A percentile compares a stretch with the other conserved stretches of the same genome.
Conservation (phyloP, 1,140 invertebrate species). For the Caenorhabditis inopinata region DNA sequence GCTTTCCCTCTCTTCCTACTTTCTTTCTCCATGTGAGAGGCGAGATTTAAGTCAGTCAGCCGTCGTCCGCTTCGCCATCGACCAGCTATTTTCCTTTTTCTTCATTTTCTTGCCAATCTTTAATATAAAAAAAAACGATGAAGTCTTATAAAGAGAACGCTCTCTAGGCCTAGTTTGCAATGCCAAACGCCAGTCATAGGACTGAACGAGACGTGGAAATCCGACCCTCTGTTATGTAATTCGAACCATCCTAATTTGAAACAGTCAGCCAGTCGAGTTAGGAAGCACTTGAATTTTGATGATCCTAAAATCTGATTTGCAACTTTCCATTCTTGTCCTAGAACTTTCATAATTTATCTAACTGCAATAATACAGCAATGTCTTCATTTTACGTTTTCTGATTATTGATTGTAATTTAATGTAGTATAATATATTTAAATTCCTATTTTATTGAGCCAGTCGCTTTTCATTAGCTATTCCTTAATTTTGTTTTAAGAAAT, state of each 20-base stretch:
- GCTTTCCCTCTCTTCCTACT: not conserved
- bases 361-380: too few relatives aligned
- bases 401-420: too few relatives aligned
- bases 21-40: conserved; percentile 20
- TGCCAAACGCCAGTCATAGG: not conserved
- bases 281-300: not conserved
- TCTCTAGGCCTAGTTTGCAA: not conserved
- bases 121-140: not conserved
- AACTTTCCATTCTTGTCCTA: too few relatives aligned
- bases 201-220: not conserved
- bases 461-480: too few relatives aligned
- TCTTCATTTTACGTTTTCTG: too few relatives aligned
- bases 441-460: too few relatives aligned
- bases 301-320: too few relatives aligned
- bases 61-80: not conserved
- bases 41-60: conserved; percentile 27
- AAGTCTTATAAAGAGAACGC: conserved; percentile 29
- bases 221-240: conserved; percentile 13
- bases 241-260: conserved; percentile 27
- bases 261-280: not conserved
- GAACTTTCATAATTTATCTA: too few relatives aligned
- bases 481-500: too few relatives aligned
- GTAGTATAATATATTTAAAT: too few relatives aligned
- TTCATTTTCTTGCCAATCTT: conserved; percentile 16
- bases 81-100: conserved; percentile 22